phyloP scores from a whole-genome alignment of 1,140 invertebrate genomes.

The Ctenoplectra terminalis region DNA sequence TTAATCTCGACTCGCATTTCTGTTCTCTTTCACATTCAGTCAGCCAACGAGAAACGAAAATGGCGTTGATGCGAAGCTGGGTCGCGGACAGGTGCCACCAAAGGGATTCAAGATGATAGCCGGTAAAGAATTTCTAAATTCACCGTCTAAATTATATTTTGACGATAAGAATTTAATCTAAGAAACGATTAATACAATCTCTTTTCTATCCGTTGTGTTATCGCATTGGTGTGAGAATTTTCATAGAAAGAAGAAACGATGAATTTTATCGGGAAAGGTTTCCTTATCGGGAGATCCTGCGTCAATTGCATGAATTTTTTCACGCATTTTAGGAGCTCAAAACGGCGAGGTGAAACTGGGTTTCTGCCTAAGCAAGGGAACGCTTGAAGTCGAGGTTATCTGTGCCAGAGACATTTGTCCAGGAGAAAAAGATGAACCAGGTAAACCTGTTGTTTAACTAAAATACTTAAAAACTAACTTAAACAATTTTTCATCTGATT shows the following conservation, averaged over 20 bases:
- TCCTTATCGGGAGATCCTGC: not conserved
- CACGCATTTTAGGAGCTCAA: slow-evolving; percentile 83
- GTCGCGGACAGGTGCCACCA: slow-evolving; percentile 90
- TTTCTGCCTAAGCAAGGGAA: slow-evolving; percentile 94
- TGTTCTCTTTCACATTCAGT: slow-evolving; percentile 55
- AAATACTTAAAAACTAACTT: not conserved
- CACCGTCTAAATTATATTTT: too few species aligned
- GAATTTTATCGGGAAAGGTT: not conserved
- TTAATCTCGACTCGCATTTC: not conserved
- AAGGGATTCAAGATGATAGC: slow-evolving; percentile 85
- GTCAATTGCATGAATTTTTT: slow-evolving; percentile 2
- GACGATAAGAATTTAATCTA: not conserved
- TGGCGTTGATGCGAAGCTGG: slow-evolving; percentile 84
- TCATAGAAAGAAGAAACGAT: not conserved
- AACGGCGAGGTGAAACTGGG: slow-evolving; percentile 93
- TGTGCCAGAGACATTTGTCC: slow-evolving; percentile 84
- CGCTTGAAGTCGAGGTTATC: slow-evolving; percentile 94
- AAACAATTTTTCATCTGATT: not conserved
- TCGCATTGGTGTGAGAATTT: not conserved
- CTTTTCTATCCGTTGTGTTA: too few species aligned
- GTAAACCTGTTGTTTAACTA: slow-evolving; percentile 70
- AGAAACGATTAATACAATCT: not conserved
- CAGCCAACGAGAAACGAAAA: slow-evolving; percentile 76
- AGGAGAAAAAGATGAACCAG: slow-evolving; percentile 83
- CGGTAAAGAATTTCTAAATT: slow-evolving; percentile 68